Percentiles rank a stretch among this genome's conserved stretches.
These are phyloP conservation scores for Ormyrus nitidulus DNA, from an alignment of 2,888 invertebrate species.

Conservation along the genomic window DNA sequence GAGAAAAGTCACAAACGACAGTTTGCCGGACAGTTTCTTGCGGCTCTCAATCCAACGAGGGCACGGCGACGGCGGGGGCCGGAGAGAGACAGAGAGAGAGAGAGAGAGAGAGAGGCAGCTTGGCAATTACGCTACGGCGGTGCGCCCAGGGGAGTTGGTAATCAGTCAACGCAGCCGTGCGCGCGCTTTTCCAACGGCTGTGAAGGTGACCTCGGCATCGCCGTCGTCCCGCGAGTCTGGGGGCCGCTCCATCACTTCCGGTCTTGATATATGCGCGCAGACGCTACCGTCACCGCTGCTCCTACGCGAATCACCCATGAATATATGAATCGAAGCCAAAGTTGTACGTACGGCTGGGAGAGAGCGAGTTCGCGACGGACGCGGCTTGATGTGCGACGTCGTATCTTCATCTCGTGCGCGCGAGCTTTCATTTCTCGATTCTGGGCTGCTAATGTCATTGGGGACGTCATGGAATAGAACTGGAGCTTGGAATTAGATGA, in stretches of 20 bases:
- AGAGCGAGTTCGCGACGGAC: no score
- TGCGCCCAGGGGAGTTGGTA: conserved; percentile 67
- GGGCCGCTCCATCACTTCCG: conserved; percentile 73
- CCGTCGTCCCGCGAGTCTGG: conserved; percentile 56
- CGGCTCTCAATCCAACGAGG: conserved; percentile 33
- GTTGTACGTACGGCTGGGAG: background rate
- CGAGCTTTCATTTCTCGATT: conserved; percentile 58
- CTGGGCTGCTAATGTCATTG: conserved; percentile 59
- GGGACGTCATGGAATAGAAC: conserved; percentile 49
- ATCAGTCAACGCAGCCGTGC: conserved; percentile 68
- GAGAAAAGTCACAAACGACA: conserved; percentile 50
- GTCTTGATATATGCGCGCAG: conserved; percentile 71
- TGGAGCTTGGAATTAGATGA: no score
- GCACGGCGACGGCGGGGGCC: background rate
- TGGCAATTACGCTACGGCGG: conserved; percentile 37
- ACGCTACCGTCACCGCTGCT: conserved; percentile 10
- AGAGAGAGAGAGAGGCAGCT: conserved; percentile 10
- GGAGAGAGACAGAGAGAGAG: no score
- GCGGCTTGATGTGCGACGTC: no score
- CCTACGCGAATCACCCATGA: conserved; percentile 63
- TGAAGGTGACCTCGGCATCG: conserved; percentile 64
- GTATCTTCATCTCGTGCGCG: background rate
- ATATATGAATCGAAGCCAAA: conserved; percentile 72
- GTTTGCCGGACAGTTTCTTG: conserved; percentile 48
- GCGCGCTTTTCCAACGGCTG: conserved; percentile 63